Percentiles rank a stretch among this genome's conserved stretches.
These are phyloP conservation scores for Cacatua alba DNA, from an alignment of 2,113 vertebrate species.

Conservation along the genomic window DNA sequence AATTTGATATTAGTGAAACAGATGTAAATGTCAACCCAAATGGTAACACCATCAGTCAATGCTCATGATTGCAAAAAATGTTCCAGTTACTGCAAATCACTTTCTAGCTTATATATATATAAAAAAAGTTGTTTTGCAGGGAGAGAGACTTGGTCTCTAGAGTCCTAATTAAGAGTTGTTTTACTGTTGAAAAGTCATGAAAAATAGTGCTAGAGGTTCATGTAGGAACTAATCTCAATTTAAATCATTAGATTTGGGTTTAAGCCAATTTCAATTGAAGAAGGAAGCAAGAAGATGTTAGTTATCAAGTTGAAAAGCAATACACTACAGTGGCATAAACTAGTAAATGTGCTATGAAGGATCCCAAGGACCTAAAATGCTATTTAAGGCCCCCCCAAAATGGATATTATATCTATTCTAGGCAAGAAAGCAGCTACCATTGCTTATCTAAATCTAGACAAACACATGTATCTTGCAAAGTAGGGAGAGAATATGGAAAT, in stretches of 20 bases:
- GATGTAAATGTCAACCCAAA: neutral
- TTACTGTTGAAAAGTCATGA: neutral
- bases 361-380: neutral
- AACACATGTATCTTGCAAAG: neutral
- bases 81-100: neutral
- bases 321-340: neutral
- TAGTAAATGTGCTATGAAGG: neutral
- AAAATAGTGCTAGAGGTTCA: neutral
- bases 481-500: neutral
- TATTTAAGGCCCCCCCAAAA: neutral
- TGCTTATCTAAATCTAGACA: neutral
- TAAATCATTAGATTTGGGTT: neutral
- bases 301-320: neutral
- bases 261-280: neutral
- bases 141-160: neutral
- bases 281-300: neutral
- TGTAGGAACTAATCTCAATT: neutral
- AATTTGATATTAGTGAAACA: neutral
- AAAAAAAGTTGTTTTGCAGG: neutral
- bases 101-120: neutral
- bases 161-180: constrained; percentile 28
- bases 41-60: neutral
- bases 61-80: neutral
- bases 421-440: neutral
- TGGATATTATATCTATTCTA: neutral